Percentiles rank a stretch among this genome's conserved stretches.
These are phyloP conservation scores for Neogale vison DNA, from an alignment of 2,113 vertebrate species.

Conservation along the genomic window DNA sequence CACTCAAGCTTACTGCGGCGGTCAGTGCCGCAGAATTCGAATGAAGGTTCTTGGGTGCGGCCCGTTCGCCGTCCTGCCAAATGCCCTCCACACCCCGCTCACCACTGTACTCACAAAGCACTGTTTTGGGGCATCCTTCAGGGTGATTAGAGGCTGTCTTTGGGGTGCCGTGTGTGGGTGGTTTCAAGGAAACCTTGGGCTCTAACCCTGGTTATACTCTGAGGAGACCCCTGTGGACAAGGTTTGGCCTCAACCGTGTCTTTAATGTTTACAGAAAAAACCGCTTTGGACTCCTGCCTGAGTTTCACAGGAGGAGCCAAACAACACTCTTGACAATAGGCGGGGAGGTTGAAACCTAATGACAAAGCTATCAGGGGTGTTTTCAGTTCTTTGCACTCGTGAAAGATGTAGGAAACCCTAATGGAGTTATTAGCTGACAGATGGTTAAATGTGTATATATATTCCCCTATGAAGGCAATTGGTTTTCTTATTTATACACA, in stretches of 20 bases:
- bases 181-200: not conserved
- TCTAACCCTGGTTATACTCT: not conserved
- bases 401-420: not conserved
- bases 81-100: not conserved
- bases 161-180: not conserved
- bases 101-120: too few species aligned
- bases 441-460: not conserved
- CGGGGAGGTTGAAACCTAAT: not conserved
- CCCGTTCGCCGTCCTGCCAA: accelerated
- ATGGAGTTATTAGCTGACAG: not conserved
- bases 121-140: not conserved
- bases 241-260: not conserved
- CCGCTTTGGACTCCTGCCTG: too few species aligned
- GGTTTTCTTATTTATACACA: not conserved
- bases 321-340: not conserved
- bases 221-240: not conserved
- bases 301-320: not conserved
- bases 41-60: accelerated
- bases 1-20: accelerated
- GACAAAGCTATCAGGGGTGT: not conserved
- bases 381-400: not conserved
- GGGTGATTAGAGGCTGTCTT: too few species aligned
- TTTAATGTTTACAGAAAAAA: not conserved
- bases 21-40: accelerated
- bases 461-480: not conserved